Evolutionary conservation across 2,888 invertebrate genomes (phyloP).

Genomic region (Ptychoptera albimana): DNA sequence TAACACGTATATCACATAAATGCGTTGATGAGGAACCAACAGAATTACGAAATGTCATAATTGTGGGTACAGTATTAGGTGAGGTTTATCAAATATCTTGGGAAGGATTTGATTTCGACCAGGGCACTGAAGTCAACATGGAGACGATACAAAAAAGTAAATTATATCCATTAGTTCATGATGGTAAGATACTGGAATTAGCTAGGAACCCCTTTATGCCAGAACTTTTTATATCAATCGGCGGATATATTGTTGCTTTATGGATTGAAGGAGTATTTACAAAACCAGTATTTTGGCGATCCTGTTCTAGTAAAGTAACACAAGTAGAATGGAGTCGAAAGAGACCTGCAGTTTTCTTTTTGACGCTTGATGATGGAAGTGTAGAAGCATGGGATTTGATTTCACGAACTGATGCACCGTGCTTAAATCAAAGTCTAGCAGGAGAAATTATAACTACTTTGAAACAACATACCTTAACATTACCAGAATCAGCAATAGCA

Average conservation of each 20-base stretch:
- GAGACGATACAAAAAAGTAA: slow-evolving; percentile 32
- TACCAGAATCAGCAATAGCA: slow-evolving; percentile 43
- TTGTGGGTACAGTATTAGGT: slow-evolving; percentile 28
- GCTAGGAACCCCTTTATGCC: slow-evolving; percentile 44
- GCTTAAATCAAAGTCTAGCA: slow-evolving; percentile 49
- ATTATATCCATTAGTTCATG: slow-evolving; percentile 41
- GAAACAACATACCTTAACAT: slow-evolving; percentile 38
- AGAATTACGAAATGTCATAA: slow-evolving; percentile 14
- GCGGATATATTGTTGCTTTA: slow-evolving; percentile 56
- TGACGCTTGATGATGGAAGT: slow-evolving; percentile 55
- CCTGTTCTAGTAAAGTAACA: slow-evolving; percentile 39
- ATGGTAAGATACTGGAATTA: slow-evolving; percentile 47
- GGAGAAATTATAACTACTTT: slow-evolving; percentile 47
- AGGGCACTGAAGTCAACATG: slow-evolving; percentile 41
- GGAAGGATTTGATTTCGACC: slow-evolving; percentile 49
- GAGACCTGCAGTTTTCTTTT: slow-evolving; percentile 52
- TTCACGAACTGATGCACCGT: slow-evolving; percentile 34
- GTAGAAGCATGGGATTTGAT: slow-evolving; percentile 71
- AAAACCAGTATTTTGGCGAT: slow-evolving; percentile 51
- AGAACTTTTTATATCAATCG: slow-evolving; percentile 49
- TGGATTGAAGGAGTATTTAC: slow-evolving; percentile 51
- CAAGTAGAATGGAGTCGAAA: slow-evolving; percentile 60
- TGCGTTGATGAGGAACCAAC: slow-evolving; percentile 6
- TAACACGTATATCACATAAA: slow-evolving; percentile 11
- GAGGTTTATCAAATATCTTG: slow-evolving; percentile 31